These are phyloP conservation scores for Amblyopsis hoosieri DNA, from an alignment of 2,797 vertebrate species.

Conservation along the genomic window DNA sequence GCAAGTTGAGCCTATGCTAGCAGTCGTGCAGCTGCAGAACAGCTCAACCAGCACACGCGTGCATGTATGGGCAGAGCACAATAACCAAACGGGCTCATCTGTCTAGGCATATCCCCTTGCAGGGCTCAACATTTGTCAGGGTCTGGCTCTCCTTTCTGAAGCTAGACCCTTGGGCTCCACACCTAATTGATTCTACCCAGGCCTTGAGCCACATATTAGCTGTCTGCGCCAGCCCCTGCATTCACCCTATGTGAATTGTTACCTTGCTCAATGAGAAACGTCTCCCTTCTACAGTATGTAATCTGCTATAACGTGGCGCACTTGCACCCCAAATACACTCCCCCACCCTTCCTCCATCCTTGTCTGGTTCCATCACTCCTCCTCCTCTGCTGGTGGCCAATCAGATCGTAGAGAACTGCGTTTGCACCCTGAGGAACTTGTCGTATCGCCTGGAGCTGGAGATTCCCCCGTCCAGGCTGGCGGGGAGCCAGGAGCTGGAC, in stretches of 20 bases:
- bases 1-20: not conserved
- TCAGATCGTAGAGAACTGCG: constrained; percentile 98
- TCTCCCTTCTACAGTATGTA: not conserved
- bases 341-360: not conserved
- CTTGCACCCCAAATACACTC: not conserved
- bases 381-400: constrained; percentile 17
- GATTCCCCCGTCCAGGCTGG: constrained; percentile 86
- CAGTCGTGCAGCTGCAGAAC: constrained; percentile 3
- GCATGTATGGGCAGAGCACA: constrained; percentile 3
- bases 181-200: constrained; percentile 45
- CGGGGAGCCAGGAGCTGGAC: constrained; percentile 87
- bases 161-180: constrained; percentile 28
- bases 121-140: constrained; percentile 54
- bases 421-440: constrained; percentile 96
- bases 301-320: not conserved
- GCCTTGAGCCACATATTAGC: constrained; percentile 17
- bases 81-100: constrained; percentile 23
- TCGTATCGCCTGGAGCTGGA: constrained; percentile 96
- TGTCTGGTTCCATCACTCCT: constrained; percentile 1
- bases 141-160: constrained; percentile 42
- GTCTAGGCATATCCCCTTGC: constrained; percentile 14
- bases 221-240: constrained; percentile 7
- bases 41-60: constrained; percentile 13
- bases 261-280: constrained; percentile 36
- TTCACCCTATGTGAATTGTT: constrained; percentile 32